Base-by-base conservation (phyloP, 2,113 vertebrate species). In the Gambusia affinis region DNA sequence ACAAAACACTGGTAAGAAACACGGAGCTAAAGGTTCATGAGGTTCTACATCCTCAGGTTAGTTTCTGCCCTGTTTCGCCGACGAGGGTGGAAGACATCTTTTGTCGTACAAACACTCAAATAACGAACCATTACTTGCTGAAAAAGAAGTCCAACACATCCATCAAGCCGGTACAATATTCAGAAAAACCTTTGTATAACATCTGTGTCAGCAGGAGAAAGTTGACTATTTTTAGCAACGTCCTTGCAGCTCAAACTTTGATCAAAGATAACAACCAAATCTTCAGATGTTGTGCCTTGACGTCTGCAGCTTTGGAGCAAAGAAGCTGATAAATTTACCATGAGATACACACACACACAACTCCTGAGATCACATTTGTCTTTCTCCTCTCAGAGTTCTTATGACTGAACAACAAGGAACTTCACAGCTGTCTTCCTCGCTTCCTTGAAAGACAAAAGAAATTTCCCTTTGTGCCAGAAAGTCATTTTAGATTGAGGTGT, bases 251-350 rank as follows among this genome's bases (percentile, higher is more conserved):
- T 57, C 22, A 14, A 47, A 33, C 39, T 70, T 44, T 64, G 65
- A 85, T 85, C 73, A 87, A 79, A 84, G 60, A 65, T 28, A 64
- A 47, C 67, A 15, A 62, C 60, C n/a, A 39, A 7, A 62, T 75
- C 60, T 65, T 88, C 77, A 78, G 76, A 80, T 51, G 51, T 17
- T 28, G 57, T 7, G n/a, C 27, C 61, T 67, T 17, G 65, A 79
- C 19, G 47, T 73, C 68, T 63, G 72, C 72, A 67, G 64, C 75
- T 44, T 29, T 61, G 61, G 75, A 67, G 77, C 75, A 30, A 63
- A 60, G 76, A 85, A 80, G 78, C 73, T 31, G 76, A 66, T 54
- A 70, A 75, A 79, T 83, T 63, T 73, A 57, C 83, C 76, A 72
- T 39, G 76, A 75, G 74, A 64, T 31, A 1, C 60, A 8, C 42